Base-by-base conservation (phyloP, 2,888 invertebrate species). In the Tryphoninae sp. region DNA sequence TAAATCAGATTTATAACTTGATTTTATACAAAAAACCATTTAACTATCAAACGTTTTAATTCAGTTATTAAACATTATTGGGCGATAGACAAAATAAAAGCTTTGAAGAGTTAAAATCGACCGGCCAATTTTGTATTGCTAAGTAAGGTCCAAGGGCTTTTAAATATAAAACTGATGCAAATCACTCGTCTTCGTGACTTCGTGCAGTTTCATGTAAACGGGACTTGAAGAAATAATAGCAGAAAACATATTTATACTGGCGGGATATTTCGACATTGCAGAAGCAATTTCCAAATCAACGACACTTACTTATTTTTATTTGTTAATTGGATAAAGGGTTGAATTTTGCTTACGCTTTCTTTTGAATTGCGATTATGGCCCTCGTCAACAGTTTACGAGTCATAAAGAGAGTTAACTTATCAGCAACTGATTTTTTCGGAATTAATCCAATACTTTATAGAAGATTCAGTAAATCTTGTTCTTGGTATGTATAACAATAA, bases 401-500 rank as follows among this genome's bases (percentile, higher is more conserved):
- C 1, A 42, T 74, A 19, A 53, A 49, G 40, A 65, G 40, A 61
- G 51, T 4, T n/a, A 59, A 78, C 53, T 74, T 61, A 16, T 7
- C 45, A 6, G 13, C 58, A 1, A 45, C 7, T 13, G 26, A 58
- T 22, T n/a, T 19, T 6, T 26, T 67, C 2, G 11, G 19, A 0
- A 23, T 74, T 7, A 42, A 67, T 40, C 78, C 59, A n/a, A 61
- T 65, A 55, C 42, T 65, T 53, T 19, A 69, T 45, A 65, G 78
- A 74, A 78, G 51, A 78, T 62, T 81, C 11, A 67, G 58, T 49
- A 53, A n/a, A 26, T 65, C 78, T 33, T 16, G 51, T 16, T 42
- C 61, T 71, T 81, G 65, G 81, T 81, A 74, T 74, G 81, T 74
- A 49, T 1, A 19, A 73, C 3, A 42, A 40, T 55, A 26, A 33